These are phyloP conservation scores for Chloroceryle aenea DNA, from an alignment of 2,113 vertebrate genomes.

Conservation along the genomic window DNA sequence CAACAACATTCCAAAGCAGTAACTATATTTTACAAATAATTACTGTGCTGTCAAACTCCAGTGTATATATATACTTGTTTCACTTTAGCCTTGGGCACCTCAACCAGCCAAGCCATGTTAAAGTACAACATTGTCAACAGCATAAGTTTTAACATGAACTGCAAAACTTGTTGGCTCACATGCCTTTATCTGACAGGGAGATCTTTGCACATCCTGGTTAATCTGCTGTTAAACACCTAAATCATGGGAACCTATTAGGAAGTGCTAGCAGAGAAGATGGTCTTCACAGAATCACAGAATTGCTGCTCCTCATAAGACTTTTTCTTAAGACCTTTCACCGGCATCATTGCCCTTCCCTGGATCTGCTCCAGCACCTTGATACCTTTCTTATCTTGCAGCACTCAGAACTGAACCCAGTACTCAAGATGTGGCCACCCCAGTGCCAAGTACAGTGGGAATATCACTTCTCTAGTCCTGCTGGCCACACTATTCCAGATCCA, in stretches of 20 bases:
- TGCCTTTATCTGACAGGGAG: neutral
- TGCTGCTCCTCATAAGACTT: no score
- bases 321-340: no score
- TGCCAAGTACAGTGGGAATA: no score
- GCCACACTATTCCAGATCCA: no score
- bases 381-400: no score
- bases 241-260: neutral
- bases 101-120: neutral
- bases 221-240: neutral
- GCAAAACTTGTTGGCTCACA: neutral
- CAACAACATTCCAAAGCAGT: neutral
- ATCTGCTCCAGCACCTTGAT: no score
- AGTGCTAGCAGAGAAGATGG: neutral
- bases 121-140: neutral
- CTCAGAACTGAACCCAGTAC: no score
- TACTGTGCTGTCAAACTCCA: neutral
- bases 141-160: fast-evolving
- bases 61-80: neutral
- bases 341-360: no score
- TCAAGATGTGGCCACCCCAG: no score
- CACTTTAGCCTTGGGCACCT: neutral
- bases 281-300: no score
- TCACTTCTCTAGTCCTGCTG: no score
- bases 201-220: neutral
- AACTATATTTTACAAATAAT: neutral